Evolutionary conservation across 2,888 invertebrate species (phyloP), one percentile per base, ranked within the genome.

Genomic region (Phragmatobia fuliginosa): DNA sequence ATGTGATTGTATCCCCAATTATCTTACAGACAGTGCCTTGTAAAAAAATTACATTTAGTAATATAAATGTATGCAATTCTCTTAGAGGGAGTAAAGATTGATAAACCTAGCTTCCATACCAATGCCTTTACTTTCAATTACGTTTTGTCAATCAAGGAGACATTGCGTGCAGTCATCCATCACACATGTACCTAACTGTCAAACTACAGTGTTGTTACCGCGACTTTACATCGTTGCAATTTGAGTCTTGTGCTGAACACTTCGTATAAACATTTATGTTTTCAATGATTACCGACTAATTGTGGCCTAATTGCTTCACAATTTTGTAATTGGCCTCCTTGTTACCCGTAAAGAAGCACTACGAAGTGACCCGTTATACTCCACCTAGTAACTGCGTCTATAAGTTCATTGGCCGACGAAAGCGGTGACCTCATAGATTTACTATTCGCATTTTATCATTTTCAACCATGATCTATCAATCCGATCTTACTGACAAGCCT

Each of bases 361-460:
- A 85, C 86, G 83, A 80, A 86, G 80, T 78, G 85, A 79, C 79
- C 94, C 93, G 94, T 94, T 94, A 94, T 85, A 85, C 87, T 89
- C 86, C 85, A 88, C 89, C 83, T 89, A 88, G 91, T 88, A 90
- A 91, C 92, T 87, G 88, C 87, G 87, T 80, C 80, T 81, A 81
- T 72, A 83, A 90, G 94, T 94, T 94, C 94, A 91, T 91, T 85
- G 95, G 78, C 94, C 94, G 91, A 87, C 88, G 90, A 92, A 92
- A 93, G 92, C 90, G 88, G 87, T 90, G 90, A 93, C 90, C 92
- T 91, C 92, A 91, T 90, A 88, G 89, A 92, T 92, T 92, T 82
- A 88, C 88, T 82, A 91, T 89, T 92, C 87, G 90, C 92, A 89
- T 93, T 94, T 92, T 91, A 93, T 94, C 91, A 91, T 94, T 90